A percentile compares a stretch with the other conserved stretches of the same genome.
Conservation (phyloP, 2,797 vertebrate genomes). For the Megaceryle alcyon region DNA sequence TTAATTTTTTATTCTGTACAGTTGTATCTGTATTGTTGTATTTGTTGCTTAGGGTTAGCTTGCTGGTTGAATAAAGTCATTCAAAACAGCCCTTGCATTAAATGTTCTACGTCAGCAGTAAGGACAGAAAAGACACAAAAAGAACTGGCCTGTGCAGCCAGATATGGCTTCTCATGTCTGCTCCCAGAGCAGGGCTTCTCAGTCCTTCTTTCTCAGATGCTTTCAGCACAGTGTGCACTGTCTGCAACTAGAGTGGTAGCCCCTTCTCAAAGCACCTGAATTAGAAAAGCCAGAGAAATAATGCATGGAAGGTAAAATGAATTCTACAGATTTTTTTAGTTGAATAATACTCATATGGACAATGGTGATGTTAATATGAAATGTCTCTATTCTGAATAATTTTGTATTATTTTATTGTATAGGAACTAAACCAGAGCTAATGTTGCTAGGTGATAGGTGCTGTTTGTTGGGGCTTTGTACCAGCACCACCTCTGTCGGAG, state of each 20-base stretch:
- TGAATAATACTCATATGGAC: neutral
- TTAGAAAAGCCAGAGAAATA: neutral
- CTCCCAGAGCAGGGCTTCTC: neutral
- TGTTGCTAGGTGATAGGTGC: neutral
- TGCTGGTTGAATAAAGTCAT: constrained; percentile 19
- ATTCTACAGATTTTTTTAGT: neutral
- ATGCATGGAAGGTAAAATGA: neutral
- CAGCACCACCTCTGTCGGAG: neutral
- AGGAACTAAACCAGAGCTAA: neutral
- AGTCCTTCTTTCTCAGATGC: neutral
- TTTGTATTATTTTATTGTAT: neutral
- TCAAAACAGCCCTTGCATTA: neutral
- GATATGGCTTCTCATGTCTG: neutral
- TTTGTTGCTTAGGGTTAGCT: constrained; percentile 60
- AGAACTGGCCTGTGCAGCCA: neutral
- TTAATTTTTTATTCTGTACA: constrained; percentile 54
- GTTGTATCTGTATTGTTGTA: constrained; percentile 38
- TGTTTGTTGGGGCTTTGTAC: neutral
- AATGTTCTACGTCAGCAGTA: neutral
- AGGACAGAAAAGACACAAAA: neutral
- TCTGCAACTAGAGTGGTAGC: neutral
- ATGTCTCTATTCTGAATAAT: neutral
- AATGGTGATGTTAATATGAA: neutral
- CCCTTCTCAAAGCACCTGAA: neutral
- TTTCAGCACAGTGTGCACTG: neutral